Base-by-base conservation (phyloP, 2,888 invertebrate species). In the Argynnis bischoffii region DNA sequence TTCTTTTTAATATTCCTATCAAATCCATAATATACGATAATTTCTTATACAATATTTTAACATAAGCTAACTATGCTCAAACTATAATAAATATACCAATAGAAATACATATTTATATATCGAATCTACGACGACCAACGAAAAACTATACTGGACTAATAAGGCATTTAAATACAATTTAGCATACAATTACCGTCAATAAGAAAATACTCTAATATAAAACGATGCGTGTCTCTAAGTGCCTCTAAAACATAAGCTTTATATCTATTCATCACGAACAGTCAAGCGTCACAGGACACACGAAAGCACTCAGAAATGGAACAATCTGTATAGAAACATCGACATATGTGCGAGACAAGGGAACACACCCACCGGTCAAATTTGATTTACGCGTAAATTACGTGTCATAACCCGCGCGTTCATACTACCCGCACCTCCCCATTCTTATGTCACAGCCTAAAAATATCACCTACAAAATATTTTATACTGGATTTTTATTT, bases 361-460 rank as follows among this genome's bases (percentile, higher is more conserved):
- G 74, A 75, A 73, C 84, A 82, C 92, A 85, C 92, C 92, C 85
- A 90, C 89, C 87, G 88, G 91, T 91, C 92, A 90, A 92, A 92
- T 90, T 91, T 92, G 92, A 92, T 92, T 92, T 92, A 92, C 92
- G 90, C 91, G 83, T 81, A 88, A 92, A 92, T 92, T 88, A 92
- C 92, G 88, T 92, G 91, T 90, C 90, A 90, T 91, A 90, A 88
- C 86, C 86, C 85, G 80, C 73, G 69, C 72, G 82, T 82, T 76
- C 85, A 83, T 76, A 78, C 78, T 79, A 80, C 74, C 75, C 72
- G 14, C 60, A 76, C 76, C 76, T 79, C 76, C 80, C 76, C 77
- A 69, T 61, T 47, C 15, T 41, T 13, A 13, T 18, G 72, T 48
- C 79, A 83, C 75, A 87, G 84, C 16, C n/a, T 77, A 81, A 75